phyloP scores from a whole-genome alignment of 2,113 vertebrate genomes.

The Zosterops lateralis region DNA sequence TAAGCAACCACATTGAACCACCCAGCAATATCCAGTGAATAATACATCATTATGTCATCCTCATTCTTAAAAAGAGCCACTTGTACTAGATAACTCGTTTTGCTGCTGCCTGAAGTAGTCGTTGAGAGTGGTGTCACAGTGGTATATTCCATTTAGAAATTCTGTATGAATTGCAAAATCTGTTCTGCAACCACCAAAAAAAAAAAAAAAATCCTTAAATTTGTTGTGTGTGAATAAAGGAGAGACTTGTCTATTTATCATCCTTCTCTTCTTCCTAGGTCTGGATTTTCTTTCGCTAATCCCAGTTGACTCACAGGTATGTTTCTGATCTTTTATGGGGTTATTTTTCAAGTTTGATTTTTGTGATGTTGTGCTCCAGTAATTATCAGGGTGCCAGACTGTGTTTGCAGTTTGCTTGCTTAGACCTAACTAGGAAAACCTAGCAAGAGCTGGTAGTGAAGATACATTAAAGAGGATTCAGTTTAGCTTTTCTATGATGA shows the following conservation, averaged over 20 bases:
- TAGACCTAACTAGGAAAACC: neutral
- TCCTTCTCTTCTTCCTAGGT: constrained; percentile 75
- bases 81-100: constrained; percentile 13
- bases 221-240: constrained; percentile 34
- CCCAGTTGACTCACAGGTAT: constrained; percentile 93
- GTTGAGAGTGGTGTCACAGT: constrained; percentile 49
- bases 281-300: constrained; percentile 95
- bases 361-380: fast-evolving
- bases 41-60: constrained; percentile 28
- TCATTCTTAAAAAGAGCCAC: constrained; percentile 52
- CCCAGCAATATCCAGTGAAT: constrained; percentile 47
- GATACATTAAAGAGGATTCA: neutral
- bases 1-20: constrained; percentile 51
- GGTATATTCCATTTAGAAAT: constrained; percentile 40
- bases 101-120: constrained; percentile 53
- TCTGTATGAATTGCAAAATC: neutral
- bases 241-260: neutral
- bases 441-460: neutral
- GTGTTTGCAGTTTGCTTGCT: neutral
- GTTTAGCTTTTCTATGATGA: neutral
- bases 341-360: neutral
- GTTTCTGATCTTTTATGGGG: constrained; percentile 47
- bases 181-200: neutral
- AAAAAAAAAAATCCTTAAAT: constrained; percentile 20
- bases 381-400: neutral